Percentiles rank a stretch among this genome's conserved stretches.
These are phyloP conservation scores for Bedellia somnulentella DNA, from an alignment of 2,888 invertebrate species.

Conservation along the genomic window DNA sequence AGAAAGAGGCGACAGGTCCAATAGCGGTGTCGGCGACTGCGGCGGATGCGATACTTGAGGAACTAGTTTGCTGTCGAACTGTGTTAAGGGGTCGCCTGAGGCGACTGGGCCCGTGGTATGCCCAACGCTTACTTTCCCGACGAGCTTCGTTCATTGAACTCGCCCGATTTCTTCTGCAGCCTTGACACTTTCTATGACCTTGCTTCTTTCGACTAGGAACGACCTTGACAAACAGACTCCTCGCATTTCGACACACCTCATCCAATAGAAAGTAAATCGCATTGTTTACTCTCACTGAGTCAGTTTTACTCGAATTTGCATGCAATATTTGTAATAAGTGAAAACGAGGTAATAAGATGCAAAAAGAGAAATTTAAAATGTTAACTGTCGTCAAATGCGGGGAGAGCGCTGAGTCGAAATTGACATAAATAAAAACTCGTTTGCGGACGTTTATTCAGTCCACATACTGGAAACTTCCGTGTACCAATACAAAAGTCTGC, in stretches of 20 bases:
- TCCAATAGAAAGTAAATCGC: conserved; percentile 43
- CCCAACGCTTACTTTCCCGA: conserved; percentile 47
- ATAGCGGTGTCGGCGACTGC: conserved; percentile 15
- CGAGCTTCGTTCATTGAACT: conserved; percentile 42
- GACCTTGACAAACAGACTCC: conserved; percentile 33
- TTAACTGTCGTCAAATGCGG: conserved; percentile 50
- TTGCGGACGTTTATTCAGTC: conserved; percentile 23
- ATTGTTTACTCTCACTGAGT: conserved; percentile 49
- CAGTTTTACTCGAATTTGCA: conserved; percentile 40
- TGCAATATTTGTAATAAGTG: conserved; percentile 36
- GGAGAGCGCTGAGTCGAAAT: conserved; percentile 46
- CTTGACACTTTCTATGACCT: conserved; percentile 61
- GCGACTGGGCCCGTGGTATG: conserved; percentile 10
- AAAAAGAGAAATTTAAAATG: conserved; percentile 59
- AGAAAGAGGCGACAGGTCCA: conserved; percentile 17
- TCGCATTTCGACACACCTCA: conserved; percentile 16
- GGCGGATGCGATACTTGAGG: conserved; percentile 22
- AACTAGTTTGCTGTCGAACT: conserved; percentile 43
- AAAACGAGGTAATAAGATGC: conserved; percentile 56
- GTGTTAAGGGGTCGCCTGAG: conserved; percentile 48
- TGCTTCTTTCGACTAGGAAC: conserved; percentile 26
- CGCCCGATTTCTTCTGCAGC: conserved; percentile 52
- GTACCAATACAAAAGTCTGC: too few relatives aligned
- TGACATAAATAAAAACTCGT: conserved; percentile 50
- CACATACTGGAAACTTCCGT: conserved; percentile 4